phyloP scores from a whole-genome alignment of 2,113 vertebrate genomes.

The Indicator indicator region DNA sequence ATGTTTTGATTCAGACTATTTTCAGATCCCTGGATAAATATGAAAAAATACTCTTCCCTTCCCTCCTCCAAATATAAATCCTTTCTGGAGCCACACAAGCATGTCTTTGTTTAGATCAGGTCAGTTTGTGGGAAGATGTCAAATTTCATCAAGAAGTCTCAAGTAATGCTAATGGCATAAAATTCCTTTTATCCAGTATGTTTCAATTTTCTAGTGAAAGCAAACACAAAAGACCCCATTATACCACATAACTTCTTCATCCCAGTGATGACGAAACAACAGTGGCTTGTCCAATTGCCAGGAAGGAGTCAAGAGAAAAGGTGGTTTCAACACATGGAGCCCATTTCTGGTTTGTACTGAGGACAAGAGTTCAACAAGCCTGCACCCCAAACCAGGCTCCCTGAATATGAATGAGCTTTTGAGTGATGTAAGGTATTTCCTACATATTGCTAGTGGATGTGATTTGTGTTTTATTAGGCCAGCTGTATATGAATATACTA shows the following conservation, averaged over 20 bases:
- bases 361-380: background rate
- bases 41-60: background rate
- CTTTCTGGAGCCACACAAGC: background rate
- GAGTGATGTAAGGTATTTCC: background rate
- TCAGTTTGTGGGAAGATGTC: background rate
- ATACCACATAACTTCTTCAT: background rate
- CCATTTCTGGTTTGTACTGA: background rate
- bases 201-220: background rate
- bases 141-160: background rate
- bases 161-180: background rate
- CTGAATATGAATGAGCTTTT: background rate
- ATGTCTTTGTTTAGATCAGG: background rate
- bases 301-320: background rate
- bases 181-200: background rate
- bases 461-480: background rate
- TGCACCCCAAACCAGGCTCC: background rate
- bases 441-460: background rate
- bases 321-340: background rate
- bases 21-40: background rate
- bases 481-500: background rate
- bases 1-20: background rate
- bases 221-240: background rate
- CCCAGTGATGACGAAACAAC: background rate
- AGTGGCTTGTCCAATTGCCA: fast-evolving
- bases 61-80: background rate